Evolutionary conservation across 2,113 vertebrate genomes (phyloP), one percentile per base, ranked within the genome.

Genomic region (Sturnus vulgaris): DNA sequence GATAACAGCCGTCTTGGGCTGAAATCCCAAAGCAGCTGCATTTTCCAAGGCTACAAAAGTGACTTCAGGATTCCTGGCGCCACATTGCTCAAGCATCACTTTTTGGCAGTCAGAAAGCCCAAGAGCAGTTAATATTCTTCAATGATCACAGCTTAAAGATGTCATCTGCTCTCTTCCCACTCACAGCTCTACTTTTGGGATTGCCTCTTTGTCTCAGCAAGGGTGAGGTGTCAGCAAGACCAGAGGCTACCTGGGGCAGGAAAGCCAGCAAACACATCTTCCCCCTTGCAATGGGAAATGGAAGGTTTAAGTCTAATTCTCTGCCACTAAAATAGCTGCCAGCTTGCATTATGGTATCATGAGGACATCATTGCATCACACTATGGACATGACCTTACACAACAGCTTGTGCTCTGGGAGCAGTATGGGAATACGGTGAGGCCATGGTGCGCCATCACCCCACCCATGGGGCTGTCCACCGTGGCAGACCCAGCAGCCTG

Each of bases 11-110:
- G 47, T 93, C 93, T 81, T 82, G 86, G 93, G 85, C 90, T 88
- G 75, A 85, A 90, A 82, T 94, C 94, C 95, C 59, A 92, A 96
- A 94, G 88, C 93, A 96, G 96, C 86, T 96, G 92, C 90, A 35
- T 91, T 92, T 85, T 86, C 92, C 96, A 93, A 89, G 65, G 90
- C 96, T 94, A 83, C 64, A 88, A 86, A 96, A 96, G 85, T 95
- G 88, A 95, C 90, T 95, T 95, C 70, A 95, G 86, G 86, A 90
- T 92, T 96, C 27, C 90, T 94, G 95, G 89, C 88, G 49, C 90
- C 17, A 57, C 53, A 1, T 70, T 89, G 86, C 71, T 92, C 79
- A 61, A 82, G 85, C 64, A 57, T 77, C 39, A 30, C 28, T 73
- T 87, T 90, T 56, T 83, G 81, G 88, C 88, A 90, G 46, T 69